A percentile compares a stretch with the other conserved stretches of the same genome.
These are phyloP conservation scores for Entosphenus tridentatus DNA, from an alignment of 2,113 vertebrate genomes.

Conservation along the genomic window DNA sequence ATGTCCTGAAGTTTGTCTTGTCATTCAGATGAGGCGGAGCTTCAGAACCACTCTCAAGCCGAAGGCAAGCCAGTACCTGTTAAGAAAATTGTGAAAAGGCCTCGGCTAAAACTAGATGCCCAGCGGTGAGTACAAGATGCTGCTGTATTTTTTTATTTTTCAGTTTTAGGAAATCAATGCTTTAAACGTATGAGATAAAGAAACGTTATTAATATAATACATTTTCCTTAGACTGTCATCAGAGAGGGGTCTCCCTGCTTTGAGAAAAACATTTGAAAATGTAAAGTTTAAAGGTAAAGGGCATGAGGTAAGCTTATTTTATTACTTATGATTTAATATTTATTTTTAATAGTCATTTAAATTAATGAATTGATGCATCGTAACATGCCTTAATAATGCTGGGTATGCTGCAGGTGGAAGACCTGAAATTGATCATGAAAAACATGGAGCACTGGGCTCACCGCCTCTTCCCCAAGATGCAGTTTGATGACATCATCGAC, in stretches of 20 bases:
- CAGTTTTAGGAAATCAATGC: neutral
- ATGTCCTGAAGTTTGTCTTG: too few species aligned
- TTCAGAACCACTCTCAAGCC: constrained; percentile 18
- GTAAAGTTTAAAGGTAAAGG: constrained; percentile 67
- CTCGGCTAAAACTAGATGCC: constrained; percentile 59
- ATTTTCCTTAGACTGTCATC: constrained; percentile 37
- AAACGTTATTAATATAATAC: neutral
- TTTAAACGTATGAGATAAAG: neutral
- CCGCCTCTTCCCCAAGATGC: constrained; percentile 58
- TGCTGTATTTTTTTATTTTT: neutral
- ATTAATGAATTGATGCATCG: constrained; percentile 8
- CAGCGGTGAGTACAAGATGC: constrained; percentile 25
- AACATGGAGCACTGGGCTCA: constrained; percentile 97
- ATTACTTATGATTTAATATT: constrained; percentile 12
- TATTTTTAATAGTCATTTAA: constrained; percentile 12
- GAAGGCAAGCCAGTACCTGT: constrained; percentile 30
- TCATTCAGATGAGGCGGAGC: too few species aligned
- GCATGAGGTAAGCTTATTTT: constrained; percentile 39
- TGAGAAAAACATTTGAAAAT: constrained; percentile 45
- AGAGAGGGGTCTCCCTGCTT: constrained; percentile 61
- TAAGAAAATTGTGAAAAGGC: constrained; percentile 36
- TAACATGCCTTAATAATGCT: constrained; percentile 12
- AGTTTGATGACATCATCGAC: constrained; percentile 74
- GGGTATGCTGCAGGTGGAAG: constrained; percentile 30
- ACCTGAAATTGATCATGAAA: constrained; percentile 46